Evolutionary conservation across 2,888 invertebrate species (phyloP), one percentile per base, ranked within the genome.

Genomic region (Dryococelus australis): DNA sequence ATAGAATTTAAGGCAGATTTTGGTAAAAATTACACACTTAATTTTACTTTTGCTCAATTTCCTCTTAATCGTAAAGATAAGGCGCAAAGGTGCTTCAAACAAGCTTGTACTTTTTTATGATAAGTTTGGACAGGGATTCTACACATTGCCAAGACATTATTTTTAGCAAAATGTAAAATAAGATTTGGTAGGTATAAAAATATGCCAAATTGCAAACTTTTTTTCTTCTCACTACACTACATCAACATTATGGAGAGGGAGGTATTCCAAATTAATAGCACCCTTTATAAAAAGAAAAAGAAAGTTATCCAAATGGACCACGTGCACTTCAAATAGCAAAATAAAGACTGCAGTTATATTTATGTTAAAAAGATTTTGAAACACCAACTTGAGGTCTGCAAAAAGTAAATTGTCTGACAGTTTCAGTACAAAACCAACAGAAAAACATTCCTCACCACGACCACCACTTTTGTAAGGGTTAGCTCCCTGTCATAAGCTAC

Each of bases 11-110:
- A 94, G 94, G 94, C 94, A 95, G 94, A 94, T 94, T 94, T 94
- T 94, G 94, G 94, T 92, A 91, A 92, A 92, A 92, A 92, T 94
- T 94, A 94, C 94, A 94, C 94, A 94, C 94, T 92, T 92, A 35
- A 83, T 83, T 83, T 83, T 35, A 83, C 83, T 90, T 90, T 90
- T 91, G 90, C 91, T 91, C 91, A 92, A 90, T 89, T 92, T 91
- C 91, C 92, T 93, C 93, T 90, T 91, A 91, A 90, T 93, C 93
- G 93, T 94, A 93, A 94, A 94, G 94, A 94, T 95, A 95, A 95
- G 95, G 95, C 95, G 95, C 95, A 94, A 94, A 95, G 95, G 95
- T 95, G 95, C 95, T 95, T 90, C 94, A 94, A 95, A 94, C 94
- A 95, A 95, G 94, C 95, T 95, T 95, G 95, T 95, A 95, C 95